These are phyloP conservation scores for Plectropomus leopardus DNA, from an alignment of 2,113 vertebrate genomes.

Conservation along the genomic window DNA sequence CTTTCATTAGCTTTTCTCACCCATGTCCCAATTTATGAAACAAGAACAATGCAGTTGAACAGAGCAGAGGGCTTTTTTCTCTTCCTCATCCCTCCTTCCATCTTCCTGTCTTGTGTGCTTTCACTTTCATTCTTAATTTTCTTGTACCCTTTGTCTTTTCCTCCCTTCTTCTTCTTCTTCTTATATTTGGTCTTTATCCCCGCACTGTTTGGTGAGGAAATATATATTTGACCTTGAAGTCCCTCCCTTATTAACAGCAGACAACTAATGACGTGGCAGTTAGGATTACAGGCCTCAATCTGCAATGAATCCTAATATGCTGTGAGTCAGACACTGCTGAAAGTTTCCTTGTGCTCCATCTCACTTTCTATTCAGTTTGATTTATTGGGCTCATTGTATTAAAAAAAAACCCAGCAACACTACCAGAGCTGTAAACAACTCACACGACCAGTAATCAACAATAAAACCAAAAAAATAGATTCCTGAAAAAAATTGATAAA, in stretches of 20 bases:
- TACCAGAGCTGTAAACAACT: constrained; percentile 9
- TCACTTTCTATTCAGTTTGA: constrained; percentile 11
- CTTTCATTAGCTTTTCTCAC: constrained; percentile 61
- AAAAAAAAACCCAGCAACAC: not conserved
- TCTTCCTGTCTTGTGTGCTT: not conserved
- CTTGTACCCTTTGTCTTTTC: not conserved
- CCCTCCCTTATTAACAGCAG: constrained; percentile 9
- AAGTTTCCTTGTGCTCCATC: constrained; percentile 1
- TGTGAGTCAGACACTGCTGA: not conserved
- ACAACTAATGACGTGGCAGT: constrained; percentile 32
- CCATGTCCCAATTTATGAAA: constrained; percentile 71
- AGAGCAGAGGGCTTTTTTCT: constrained; percentile 12
- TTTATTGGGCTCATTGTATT: not conserved
- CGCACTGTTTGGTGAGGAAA: constrained; percentile 5
- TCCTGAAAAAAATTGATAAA: not conserved
- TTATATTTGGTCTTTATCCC: constrained; percentile 5
- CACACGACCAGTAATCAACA: not conserved
- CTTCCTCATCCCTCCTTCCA: constrained; percentile 10
- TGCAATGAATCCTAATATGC: constrained; percentile 1
- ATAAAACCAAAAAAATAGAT: not conserved
- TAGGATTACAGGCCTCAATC: constrained; percentile 17
- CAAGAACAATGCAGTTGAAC: constrained; percentile 61
- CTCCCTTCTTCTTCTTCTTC: not conserved
- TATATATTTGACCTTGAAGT: constrained; percentile 47
- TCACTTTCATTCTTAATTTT: constrained; percentile 23